Percentiles rank a stretch among this genome's conserved stretches.
Conservation (phyloP, 1,140 invertebrate genomes). For the Neodiprion virginianus region DNA sequence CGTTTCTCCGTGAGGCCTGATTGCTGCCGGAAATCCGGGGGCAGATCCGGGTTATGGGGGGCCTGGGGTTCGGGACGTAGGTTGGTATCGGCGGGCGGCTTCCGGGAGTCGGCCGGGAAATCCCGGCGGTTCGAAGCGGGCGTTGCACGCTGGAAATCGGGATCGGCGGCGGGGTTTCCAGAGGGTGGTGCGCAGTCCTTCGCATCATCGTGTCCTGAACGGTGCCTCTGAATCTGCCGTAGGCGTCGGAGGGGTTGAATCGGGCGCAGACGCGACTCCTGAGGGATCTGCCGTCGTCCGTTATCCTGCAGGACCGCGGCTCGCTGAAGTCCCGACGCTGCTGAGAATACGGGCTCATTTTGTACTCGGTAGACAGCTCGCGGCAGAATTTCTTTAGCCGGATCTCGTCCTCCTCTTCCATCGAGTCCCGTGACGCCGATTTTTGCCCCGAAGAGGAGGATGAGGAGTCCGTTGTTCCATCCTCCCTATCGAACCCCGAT, state of each 20-base stretch:
- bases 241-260: slow-evolving; percentile 19
- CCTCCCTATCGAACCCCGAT: no score
- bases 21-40: neutral
- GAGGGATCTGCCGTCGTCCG: neutral
- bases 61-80: neutral
- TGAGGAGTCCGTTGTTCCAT: no score
- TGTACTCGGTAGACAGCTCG: neutral
- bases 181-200: neutral
- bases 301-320: neutral
- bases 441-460: neutral
- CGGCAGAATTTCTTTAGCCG: neutral
- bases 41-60: neutral
- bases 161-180: neutral
- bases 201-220: slow-evolving; percentile 30
- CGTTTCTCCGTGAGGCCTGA: slow-evolving; percentile 22
- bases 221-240: slow-evolving; percentile 26
- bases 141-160: neutral
- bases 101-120: neutral
- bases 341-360: neutral
- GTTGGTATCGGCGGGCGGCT: neutral
- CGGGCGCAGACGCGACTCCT: neutral
- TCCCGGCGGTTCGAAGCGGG: neutral
- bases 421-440: neutral
- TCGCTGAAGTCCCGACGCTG: neutral
- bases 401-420: neutral